phyloP scores from a whole-genome alignment of 2,113 vertebrate genomes.

The Crotalus helleri region DNA sequence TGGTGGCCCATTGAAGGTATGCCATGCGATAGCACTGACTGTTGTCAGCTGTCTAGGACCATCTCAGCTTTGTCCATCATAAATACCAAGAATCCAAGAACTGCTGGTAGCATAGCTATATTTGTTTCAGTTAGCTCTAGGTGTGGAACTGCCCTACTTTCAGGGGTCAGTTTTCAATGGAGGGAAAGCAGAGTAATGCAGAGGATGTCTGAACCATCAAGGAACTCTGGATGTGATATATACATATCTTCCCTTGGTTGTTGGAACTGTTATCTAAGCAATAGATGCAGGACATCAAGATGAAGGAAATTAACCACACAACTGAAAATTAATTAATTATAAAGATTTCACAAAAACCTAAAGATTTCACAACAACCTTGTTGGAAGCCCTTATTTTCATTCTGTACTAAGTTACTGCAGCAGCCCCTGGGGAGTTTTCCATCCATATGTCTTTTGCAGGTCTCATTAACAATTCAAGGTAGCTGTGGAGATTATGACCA shows the following conservation, averaged over 20 bases:
- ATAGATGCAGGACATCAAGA: not conserved
- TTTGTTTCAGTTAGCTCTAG: not conserved
- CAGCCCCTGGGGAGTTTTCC: not conserved
- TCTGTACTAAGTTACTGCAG: not conserved
- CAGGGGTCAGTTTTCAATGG: not conserved
- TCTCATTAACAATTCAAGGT: not conserved
- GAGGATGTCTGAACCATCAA: not conserved
- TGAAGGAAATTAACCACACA: not conserved
- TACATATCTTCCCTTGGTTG: not conserved
- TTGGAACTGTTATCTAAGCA: not conserved
- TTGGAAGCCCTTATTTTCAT: not conserved
- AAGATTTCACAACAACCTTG: not conserved
- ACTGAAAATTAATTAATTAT: not conserved
- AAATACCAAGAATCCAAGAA: not conserved
- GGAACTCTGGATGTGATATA: not conserved
- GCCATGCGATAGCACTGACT: not conserved
- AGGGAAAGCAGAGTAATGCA: not conserved
- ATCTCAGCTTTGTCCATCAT: not conserved
- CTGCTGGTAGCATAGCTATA: not conserved
- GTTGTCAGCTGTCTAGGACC: not conserved
- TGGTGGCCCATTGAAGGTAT: not conserved
- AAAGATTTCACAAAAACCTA: not conserved
- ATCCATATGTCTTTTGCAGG: not conserved
- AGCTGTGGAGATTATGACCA: not conserved
- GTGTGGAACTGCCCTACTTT: not conserved